Conservation (phyloP, 2,888 invertebrate genomes). For the Drosophila buzzatii region DNA sequence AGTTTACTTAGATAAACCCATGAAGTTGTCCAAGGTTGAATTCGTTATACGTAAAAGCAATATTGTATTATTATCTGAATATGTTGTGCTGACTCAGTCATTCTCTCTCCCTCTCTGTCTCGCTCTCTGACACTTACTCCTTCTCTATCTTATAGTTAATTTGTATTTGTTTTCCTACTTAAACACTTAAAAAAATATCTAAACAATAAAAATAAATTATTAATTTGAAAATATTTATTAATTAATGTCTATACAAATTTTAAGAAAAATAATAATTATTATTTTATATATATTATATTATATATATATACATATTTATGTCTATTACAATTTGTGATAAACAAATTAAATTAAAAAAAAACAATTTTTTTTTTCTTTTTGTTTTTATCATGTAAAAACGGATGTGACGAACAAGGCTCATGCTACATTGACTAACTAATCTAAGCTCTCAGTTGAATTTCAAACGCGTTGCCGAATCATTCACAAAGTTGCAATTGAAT, state of each 20-base stretch:
- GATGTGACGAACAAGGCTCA: constrained; percentile 9
- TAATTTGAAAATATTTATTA: too few relatives aligned
- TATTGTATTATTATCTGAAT: not conserved
- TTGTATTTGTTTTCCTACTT: not conserved
- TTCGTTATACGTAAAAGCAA: not conserved
- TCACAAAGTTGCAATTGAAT: too few relatives aligned
- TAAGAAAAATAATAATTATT: too few relatives aligned
- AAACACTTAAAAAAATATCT: not conserved
- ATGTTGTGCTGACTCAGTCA: not conserved
- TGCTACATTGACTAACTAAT: not conserved
- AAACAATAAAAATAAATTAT: not conserved
- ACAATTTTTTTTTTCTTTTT: too few relatives aligned
- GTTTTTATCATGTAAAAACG: constrained; percentile 13
- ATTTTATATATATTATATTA: too few relatives aligned
- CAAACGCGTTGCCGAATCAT: constrained; percentile 4
- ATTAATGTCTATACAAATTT: too few relatives aligned
- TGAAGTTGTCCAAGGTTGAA: constrained; percentile 10
- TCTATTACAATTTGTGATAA: too few relatives aligned
- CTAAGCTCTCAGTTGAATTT: constrained; percentile 14
- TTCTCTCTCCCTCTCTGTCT: not conserved
- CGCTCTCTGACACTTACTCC: not conserved
- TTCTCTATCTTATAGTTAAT: not conserved
- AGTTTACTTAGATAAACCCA: not conserved
- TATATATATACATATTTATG: too few relatives aligned
- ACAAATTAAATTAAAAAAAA: too few relatives aligned